Percentiles rank a stretch among this genome's conserved stretches.
Conservation (phyloP, 2,113 vertebrate genomes). For the Pseudonaja textilis region DNA sequence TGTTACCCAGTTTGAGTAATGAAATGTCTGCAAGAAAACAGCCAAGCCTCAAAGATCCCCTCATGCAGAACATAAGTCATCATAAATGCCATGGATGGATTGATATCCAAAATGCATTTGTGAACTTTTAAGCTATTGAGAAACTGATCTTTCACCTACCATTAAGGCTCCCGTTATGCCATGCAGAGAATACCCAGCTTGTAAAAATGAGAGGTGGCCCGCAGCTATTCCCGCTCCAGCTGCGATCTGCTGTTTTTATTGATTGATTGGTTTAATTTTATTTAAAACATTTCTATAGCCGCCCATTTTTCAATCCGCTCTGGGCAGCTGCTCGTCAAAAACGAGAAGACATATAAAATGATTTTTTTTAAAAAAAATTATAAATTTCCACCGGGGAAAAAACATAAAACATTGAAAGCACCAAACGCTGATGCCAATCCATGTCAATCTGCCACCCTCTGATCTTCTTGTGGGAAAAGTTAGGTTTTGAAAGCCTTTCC, state of each 20-base stretch:
- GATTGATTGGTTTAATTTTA: not conserved
- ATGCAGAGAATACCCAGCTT: not conserved
- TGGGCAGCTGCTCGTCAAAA: not conserved
- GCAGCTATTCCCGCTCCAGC: not conserved
- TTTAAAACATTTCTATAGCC: not conserved
- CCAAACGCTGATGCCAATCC: not conserved
- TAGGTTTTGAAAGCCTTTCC: not conserved
- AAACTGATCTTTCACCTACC: constrained; percentile 26
- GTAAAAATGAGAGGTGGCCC: not conserved
- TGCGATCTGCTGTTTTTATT: constrained; percentile 12
- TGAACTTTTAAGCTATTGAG: constrained; percentile 44
- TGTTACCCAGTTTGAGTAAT: not conserved
- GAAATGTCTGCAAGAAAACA: not conserved
- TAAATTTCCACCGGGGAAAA: not conserved
- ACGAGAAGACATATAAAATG: not conserved
- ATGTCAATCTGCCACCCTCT: not conserved
- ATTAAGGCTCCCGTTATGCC: constrained; percentile 3
- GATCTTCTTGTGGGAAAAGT: not conserved
- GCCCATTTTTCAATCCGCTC: not conserved
- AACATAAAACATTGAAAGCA: not conserved
- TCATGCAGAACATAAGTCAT: constrained; percentile 38
- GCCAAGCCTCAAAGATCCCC: not conserved
- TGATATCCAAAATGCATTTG: constrained; percentile 15
- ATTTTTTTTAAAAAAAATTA: not conserved
- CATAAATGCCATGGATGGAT: constrained; percentile 48